A percentile compares a stretch with the other conserved stretches of the same genome.
These are phyloP conservation scores for Agonopterix alstromeriana DNA, from an alignment of 2,888 invertebrate species.

Conservation along the genomic window DNA sequence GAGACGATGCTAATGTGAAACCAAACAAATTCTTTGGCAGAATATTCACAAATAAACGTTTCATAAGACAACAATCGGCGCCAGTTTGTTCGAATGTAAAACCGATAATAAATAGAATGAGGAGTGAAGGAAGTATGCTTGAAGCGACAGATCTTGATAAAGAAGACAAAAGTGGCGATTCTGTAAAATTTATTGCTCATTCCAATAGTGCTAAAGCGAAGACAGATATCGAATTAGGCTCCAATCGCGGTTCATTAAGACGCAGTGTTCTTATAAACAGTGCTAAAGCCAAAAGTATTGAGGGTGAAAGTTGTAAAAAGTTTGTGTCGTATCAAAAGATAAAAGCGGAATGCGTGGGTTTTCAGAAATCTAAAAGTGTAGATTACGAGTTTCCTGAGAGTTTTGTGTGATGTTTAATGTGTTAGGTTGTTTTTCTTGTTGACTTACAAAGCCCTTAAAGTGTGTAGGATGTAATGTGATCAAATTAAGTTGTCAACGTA, in stretches of 20 bases:
- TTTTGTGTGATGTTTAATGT: constrained; percentile 38
- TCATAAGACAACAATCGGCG: constrained; percentile 62
- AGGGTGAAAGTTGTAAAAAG: constrained; percentile 41
- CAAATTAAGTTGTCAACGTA: no score
- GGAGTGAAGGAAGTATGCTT: constrained; percentile 52
- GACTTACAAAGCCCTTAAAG: no score
- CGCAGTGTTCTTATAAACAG: constrained; percentile 71
- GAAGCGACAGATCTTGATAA: constrained; percentile 37
- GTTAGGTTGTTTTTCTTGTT: no score
- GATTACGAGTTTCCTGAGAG: constrained; percentile 65
- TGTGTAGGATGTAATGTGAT: no score
- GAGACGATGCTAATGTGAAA: constrained; percentile 32
- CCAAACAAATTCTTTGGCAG: constrained; percentile 47
- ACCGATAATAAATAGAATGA: constrained; percentile 51
- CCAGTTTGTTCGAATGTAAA: constrained; percentile 49
- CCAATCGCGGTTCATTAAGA: constrained; percentile 56
- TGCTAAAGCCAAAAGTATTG: constrained; percentile 59
- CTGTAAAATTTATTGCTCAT: constrained; percentile 47
- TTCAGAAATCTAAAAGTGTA: constrained; percentile 56
- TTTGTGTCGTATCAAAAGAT: constrained; percentile 52
- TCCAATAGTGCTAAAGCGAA: constrained; percentile 41
- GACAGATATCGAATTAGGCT: constrained; percentile 42
- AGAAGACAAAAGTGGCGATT: constrained; percentile 22
- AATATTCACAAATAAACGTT: constrained; percentile 49
- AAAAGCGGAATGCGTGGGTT: constrained; percentile 61